Percentiles rank a stretch among this genome's conserved stretches.
phyloP scores from a whole-genome alignment of 2,113 vertebrate genomes.

The Lagopus leucura region DNA sequence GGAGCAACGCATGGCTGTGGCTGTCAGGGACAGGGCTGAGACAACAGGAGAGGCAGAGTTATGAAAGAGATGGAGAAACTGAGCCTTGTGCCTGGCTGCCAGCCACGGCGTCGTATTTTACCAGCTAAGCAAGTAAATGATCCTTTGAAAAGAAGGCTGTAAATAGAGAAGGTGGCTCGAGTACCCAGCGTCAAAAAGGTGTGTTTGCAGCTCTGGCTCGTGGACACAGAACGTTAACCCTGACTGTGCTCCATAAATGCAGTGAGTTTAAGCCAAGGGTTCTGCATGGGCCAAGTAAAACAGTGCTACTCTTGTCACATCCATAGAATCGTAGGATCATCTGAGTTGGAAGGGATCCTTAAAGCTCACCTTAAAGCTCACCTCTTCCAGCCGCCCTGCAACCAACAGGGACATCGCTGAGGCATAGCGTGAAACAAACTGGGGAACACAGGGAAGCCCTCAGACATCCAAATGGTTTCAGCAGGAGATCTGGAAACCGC shows the following conservation, averaged over 20 bases:
- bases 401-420: neutral
- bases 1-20: accelerated
- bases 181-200: neutral
- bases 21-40: neutral
- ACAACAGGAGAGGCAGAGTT: neutral
- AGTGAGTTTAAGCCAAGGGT: too few relatives aligned
- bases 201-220: neutral
- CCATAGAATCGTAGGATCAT: neutral
- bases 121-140: neutral
- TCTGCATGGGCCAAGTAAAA: neutral
- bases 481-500: neutral
- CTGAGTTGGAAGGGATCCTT: too few relatives aligned
- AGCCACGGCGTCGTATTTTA: neutral
- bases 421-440: accelerated
- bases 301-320: accelerated
- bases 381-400: too few relatives aligned
- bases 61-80: neutral
- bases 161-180: neutral
- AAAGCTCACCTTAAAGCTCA: too few relatives aligned
- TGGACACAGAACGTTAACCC: neutral
- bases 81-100: neutral
- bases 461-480: accelerated
- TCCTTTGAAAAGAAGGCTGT: neutral
- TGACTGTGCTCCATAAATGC: neutral
- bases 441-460: neutral